Base-by-base conservation (phyloP, 2,888 invertebrate species). In the Parascotia fuliginaria region DNA sequence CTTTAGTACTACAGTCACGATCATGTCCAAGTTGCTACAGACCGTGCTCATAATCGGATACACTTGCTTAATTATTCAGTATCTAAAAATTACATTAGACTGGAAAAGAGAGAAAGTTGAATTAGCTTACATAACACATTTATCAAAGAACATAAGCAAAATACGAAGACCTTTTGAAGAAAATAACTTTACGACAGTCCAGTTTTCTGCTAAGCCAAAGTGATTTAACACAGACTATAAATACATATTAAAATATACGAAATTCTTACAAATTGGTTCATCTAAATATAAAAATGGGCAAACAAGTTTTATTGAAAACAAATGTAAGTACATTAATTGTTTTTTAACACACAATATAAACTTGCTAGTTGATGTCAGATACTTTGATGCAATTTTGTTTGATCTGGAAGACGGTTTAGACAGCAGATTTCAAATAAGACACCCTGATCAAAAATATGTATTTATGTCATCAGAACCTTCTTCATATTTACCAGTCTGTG, bases 351-450 rank as follows among this genome's bases (percentile, higher is more conserved):
- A 67, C 16, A 70, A 85, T 3, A 85, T 74, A 42, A 66, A 54
- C 2, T 81, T 62, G 33, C 53, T 89, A 0, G 60, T 75, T 0
- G 83, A 92, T 44, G 73, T 85, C 3, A 71, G 81, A 9, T 56
- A 79, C 22, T 90, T 73, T 28, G 92, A 94, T 36, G 94, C 93
- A 0, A 77, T 94, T 5, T 37, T 94, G 0, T 94, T 94, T 44
- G 93, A 94, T 42, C 89, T 87, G 0, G 87, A 89, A 54, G 81
- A 79, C 42, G 58, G 56, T 45, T 87, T 85, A 85, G 82, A 85
- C 13, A 13, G 32, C 0, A 71, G 75, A 42, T 77, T 85, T 0
- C n/a, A 60, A 0, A 12, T 77, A 0, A 78, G 94, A 56, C 67
- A 71, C 1, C 55, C 76, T 0, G 53, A 83, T 49, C 94, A 94